Evolutionary conservation across 2,888 invertebrate species (phyloP).

Genomic region (Drosophila borealis): DNA sequence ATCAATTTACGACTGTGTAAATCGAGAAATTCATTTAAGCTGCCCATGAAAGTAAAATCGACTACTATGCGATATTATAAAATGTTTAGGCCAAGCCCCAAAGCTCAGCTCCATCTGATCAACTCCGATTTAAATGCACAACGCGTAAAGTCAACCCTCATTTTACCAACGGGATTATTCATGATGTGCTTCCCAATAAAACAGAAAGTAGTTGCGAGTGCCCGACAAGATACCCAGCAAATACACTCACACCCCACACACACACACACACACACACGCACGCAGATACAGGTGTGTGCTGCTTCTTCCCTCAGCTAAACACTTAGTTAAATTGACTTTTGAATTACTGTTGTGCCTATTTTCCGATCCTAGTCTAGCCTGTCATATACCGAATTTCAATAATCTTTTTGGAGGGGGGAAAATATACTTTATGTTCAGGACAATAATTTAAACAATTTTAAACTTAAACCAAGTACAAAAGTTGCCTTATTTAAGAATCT

Average conservation of each 20-base stretch:
- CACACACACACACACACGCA: too few species aligned
- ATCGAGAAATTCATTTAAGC: slow-evolving; percentile 60
- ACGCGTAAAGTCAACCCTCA: slow-evolving; percentile 27
- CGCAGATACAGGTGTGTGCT: too few species aligned
- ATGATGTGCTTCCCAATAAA: slow-evolving; percentile 20
- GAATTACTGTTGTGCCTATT: too few species aligned
- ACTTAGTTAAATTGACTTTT: too few species aligned
- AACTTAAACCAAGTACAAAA: too few species aligned
- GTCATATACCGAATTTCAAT: too few species aligned
- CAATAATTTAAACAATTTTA: too few species aligned
- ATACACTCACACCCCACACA: background rate
- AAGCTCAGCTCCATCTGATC: slow-evolving; percentile 46
- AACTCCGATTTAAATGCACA: slow-evolving; percentile 65
- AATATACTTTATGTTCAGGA: too few species aligned
- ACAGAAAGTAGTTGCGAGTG: slow-evolving; percentile 3
- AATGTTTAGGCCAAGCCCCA: slow-evolving; percentile 28
- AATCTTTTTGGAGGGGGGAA: too few species aligned
- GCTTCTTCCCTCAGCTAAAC: background rate
- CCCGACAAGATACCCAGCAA: background rate
- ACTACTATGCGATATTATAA: slow-evolving; percentile 47
- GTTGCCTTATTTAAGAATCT: too few species aligned
- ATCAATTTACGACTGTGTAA: slow-evolving; percentile 61
- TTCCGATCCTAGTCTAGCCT: too few species aligned
- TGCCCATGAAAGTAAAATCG: slow-evolving; percentile 57
- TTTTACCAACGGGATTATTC: slow-evolving; percentile 36